Evolutionary conservation across 2,113 vertebrate genomes (phyloP).

Genomic region (Tupaia chinensis): DNA sequence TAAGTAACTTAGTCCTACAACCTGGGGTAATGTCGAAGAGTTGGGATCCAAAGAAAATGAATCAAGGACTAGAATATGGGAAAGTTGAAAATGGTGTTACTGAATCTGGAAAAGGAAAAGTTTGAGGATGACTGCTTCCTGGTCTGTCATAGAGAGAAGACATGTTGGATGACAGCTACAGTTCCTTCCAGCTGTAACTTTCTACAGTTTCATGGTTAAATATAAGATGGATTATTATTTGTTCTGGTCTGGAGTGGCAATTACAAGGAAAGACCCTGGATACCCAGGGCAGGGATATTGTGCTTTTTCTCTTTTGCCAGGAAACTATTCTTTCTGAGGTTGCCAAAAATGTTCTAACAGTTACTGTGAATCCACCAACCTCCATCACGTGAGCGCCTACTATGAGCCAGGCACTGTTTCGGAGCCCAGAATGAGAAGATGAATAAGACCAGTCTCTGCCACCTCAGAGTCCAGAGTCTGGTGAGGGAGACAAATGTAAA

Average conservation of each 20-base stretch:
- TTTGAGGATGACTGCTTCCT: neutral
- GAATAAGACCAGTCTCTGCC: neutral
- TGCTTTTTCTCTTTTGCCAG: neutral
- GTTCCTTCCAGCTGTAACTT: neutral
- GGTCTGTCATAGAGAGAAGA: neutral
- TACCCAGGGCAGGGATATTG: neutral
- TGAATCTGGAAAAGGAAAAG: constrained; percentile 9
- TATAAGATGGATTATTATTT: neutral
- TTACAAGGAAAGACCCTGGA: constrained; percentile 23
- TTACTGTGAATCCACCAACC: neutral
- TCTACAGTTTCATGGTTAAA: neutral
- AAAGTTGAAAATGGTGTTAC: constrained; percentile 23
- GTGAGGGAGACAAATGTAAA: neutral
- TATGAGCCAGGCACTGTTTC: neutral
- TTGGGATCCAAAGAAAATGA: constrained; percentile 69
- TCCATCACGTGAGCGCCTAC: neutral
- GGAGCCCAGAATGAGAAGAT: neutral
- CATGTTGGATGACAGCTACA: neutral
- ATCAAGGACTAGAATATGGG: constrained; percentile 41
- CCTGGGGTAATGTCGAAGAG: constrained; percentile 54
- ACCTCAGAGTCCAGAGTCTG: neutral
- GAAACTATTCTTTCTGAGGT: constrained; percentile 1
- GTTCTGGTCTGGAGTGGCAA: neutral
- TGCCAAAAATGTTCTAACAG: neutral
- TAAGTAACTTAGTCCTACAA: constrained; percentile 39